A percentile compares a stretch with the other conserved stretches of the same genome.
phyloP scores from a whole-genome alignment of 2,797 vertebrate genomes.

The Melanotaenia boesemani region DNA sequence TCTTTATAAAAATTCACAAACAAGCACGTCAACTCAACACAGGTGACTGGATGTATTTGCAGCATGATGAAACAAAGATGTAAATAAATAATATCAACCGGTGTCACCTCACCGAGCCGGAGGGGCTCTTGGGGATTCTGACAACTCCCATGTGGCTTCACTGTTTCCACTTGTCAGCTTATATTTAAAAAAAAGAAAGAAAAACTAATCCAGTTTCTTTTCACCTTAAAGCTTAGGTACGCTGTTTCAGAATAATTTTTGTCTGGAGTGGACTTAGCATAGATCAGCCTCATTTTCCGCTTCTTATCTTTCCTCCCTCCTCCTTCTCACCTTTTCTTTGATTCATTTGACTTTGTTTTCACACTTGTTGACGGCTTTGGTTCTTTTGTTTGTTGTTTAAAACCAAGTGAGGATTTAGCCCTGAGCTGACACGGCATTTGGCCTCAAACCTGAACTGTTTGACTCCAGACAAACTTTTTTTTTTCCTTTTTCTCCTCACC shows the following conservation, averaged over 20 bases:
- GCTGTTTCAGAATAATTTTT: slow-evolving; percentile 64
- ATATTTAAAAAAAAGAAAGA: slow-evolving; percentile 22
- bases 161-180: slow-evolving; percentile 63
- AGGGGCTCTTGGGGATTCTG: slow-evolving; percentile 50
- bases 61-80: slow-evolving; percentile 51
- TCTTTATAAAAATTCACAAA: slow-evolving; percentile 75
- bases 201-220: slow-evolving; percentile 63
- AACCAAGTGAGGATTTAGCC: slow-evolving; percentile 68
- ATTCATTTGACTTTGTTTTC: slow-evolving; percentile 67
- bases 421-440: slow-evolving; percentile 65
- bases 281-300: slow-evolving; percentile 71
- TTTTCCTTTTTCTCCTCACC: slow-evolving; percentile 2
- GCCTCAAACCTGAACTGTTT: slow-evolving; percentile 68
- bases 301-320: slow-evolving; percentile 59
- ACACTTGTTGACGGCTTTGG: slow-evolving; percentile 61
- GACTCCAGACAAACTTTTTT: slow-evolving; percentile 63
- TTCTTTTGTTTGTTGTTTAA: slow-evolving; percentile 72
- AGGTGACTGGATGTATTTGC: slow-evolving; percentile 30
- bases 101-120: slow-evolving; percentile 54
- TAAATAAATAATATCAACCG: slow-evolving; percentile 74
- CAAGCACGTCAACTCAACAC: slow-evolving; percentile 23
- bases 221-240: slow-evolving; percentile 64
- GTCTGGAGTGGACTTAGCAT: slow-evolving; percentile 76
- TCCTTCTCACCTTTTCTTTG: slow-evolving; percentile 65
- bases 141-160: slow-evolving; percentile 60